Conservation (phyloP, 1,140 invertebrate species). For the Hypothenemus hampei region DNA sequence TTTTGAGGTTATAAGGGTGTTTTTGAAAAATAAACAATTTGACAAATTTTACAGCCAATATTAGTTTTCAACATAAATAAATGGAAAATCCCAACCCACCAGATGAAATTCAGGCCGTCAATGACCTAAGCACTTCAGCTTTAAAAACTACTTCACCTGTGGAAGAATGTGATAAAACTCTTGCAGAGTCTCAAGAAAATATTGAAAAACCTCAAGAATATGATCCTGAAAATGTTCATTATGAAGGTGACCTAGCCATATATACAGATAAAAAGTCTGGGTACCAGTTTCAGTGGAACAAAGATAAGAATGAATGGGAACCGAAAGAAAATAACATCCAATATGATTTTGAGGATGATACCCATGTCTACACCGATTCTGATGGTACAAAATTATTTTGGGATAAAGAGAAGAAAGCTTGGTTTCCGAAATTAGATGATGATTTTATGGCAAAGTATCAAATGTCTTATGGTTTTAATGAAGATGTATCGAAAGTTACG, state of each 20-base stretch:
- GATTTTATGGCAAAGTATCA: constrained; percentile 96
- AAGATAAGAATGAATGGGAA: constrained; percentile 55
- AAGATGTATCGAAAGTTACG: constrained; percentile 36
- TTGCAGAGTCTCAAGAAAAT: no score
- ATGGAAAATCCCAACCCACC: no score
- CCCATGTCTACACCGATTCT: constrained; percentile 76
- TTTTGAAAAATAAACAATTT: no score
- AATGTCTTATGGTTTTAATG: constrained; percentile 86
- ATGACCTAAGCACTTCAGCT: no score
- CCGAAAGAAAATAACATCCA: constrained; percentile 45
- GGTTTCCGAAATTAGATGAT: constrained; percentile 96
- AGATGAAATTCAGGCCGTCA: no score
- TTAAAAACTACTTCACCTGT: no score
- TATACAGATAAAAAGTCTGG: constrained; percentile 67
- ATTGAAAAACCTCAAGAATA: no score
- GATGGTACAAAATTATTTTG: constrained; percentile 90
- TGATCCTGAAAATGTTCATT: constrained; percentile 56
- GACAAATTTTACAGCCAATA: no score
- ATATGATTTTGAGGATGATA: constrained; percentile 72
- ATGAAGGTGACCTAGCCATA: constrained; percentile 63
- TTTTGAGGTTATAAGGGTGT: no score
- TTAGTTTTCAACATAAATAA: no score
- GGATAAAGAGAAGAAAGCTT: constrained; percentile 85
- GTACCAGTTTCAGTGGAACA: constrained; percentile 63
- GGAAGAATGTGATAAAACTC: no score